A percentile compares a stretch with the other conserved stretches of the same genome.
phyloP scores from a whole-genome alignment of 1,140 invertebrate species.

The Drosophila bocki region DNA sequence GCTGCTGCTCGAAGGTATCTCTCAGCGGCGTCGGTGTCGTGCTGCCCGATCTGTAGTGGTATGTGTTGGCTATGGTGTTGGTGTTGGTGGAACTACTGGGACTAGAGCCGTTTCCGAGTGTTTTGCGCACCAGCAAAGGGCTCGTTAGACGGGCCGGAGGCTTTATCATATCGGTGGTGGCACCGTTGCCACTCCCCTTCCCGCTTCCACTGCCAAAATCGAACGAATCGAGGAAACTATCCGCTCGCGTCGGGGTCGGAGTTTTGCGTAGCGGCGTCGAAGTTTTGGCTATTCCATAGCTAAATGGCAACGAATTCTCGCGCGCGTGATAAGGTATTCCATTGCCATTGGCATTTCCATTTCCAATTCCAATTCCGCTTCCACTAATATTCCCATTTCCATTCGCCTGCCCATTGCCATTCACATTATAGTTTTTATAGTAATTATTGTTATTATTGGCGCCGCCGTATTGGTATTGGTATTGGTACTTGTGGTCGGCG shows the following conservation, averaged over 20 bases:
- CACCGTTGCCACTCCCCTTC: conserved; percentile 16
- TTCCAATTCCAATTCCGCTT: conserved; percentile 32
- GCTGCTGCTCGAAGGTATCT: conserved; percentile 79
- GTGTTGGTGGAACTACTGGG: conserved; percentile 45
- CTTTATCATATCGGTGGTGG: conserved; percentile 75
- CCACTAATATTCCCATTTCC: conserved; percentile 49
- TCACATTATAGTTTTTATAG: conserved; percentile 66
- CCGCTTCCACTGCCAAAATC: conserved; percentile 57
- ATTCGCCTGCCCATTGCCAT: conserved; percentile 61
- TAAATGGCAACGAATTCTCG: conserved; percentile 91
- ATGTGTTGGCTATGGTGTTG: conserved; percentile 80
- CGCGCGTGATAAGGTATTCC: conserved; percentile 92
- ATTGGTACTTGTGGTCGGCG: conserved; percentile 68
- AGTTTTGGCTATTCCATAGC: conserved; percentile 87
- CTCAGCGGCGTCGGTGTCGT: conserved; percentile 54
- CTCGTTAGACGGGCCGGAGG: conserved; percentile 83
- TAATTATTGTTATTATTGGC: conserved; percentile 76
- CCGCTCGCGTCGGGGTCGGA: conserved; percentile 65
- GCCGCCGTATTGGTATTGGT: conserved; percentile 63
- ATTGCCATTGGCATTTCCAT: conserved; percentile 56
- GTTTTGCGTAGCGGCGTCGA: conserved; percentile 77
- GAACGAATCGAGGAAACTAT: conserved; percentile 69
- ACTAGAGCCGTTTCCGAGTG: conserved; percentile 54
- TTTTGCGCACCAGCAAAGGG: conserved; percentile 85
- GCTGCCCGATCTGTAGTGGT: conserved; percentile 72